Percentiles rank a stretch among this genome's conserved stretches.
Evolutionary conservation across 2,113 vertebrate species (phyloP).

Genomic region (Tragelaphus scriptus): DNA sequence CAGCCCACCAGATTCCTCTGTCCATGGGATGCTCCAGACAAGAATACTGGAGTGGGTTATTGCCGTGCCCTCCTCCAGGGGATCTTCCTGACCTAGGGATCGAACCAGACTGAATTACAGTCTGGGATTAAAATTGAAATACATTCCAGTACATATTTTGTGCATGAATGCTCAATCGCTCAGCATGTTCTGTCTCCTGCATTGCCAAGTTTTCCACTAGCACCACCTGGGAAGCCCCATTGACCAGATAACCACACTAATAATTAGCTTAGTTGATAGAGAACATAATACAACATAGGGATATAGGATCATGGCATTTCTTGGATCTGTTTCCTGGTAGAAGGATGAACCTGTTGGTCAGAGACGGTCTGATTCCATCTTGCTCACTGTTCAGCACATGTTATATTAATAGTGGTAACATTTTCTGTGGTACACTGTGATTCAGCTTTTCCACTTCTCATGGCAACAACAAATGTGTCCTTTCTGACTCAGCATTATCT

Average conservation of each 20-base stretch:
- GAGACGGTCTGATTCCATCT: background rate
- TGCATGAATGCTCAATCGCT: background rate
- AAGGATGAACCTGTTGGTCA: background rate
- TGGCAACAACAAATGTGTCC: constrained; percentile 57
- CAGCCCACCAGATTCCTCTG: background rate
- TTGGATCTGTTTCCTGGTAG: background rate
- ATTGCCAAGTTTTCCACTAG: background rate
- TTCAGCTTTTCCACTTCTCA: constrained; percentile 42
- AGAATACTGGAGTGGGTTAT: background rate
- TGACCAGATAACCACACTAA: background rate
- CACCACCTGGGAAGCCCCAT: background rate
- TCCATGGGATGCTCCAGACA: background rate
- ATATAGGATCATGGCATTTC: background rate
- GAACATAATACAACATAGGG: background rate
- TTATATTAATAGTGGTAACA: constrained; percentile 57
- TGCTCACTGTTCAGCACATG: background rate
- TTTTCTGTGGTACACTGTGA: constrained; percentile 37
- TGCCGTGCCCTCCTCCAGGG: background rate
- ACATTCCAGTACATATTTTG: background rate
- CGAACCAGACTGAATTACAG: background rate
- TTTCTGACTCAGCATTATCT: constrained; percentile 59
- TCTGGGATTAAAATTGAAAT: background rate
- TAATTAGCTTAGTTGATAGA: background rate
- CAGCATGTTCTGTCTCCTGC: background rate
- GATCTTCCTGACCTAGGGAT: background rate